Conservation (phyloP, 2,797 vertebrate genomes). For the Kryptolebias ocellatus region DNA sequence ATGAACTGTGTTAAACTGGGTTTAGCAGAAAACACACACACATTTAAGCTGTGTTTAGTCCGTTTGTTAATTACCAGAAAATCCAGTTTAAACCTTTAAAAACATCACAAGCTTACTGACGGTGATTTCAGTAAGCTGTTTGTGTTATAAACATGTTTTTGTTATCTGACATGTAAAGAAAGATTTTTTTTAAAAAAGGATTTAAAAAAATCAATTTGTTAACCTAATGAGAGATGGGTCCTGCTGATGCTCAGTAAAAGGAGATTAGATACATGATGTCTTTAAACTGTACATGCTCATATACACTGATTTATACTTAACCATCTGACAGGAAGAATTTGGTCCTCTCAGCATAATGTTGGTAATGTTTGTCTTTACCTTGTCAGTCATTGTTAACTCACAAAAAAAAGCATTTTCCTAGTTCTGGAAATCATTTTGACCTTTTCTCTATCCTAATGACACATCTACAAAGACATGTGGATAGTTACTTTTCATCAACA, state of each 20-base stretch:
- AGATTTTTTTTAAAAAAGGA: not conserved
- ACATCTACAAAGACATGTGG: slow-evolving; percentile 69
- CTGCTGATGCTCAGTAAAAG: slow-evolving; percentile 41
- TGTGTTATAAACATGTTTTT: slow-evolving; percentile 25
- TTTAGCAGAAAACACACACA: slow-evolving; percentile 27
- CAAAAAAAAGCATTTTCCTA: slow-evolving; percentile 27
- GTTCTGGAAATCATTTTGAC: slow-evolving; percentile 31
- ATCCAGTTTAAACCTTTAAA: slow-evolving; percentile 17
- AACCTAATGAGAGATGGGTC: slow-evolving; percentile 14
- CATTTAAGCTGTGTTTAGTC: slow-evolving; percentile 20
- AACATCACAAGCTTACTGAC: slow-evolving; percentile 4
- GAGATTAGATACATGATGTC: slow-evolving; percentile 65
- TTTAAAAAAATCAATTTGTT: slow-evolving; percentile 11
- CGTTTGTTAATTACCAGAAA: slow-evolving; percentile 29
- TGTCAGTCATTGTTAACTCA: slow-evolving; percentile 40
- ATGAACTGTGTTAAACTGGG: slow-evolving; percentile 4
- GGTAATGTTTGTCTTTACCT: slow-evolving; percentile 30
- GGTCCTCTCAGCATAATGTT: slow-evolving; percentile 63
- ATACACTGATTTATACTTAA: slow-evolving; percentile 63
- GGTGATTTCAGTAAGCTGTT: not conserved
- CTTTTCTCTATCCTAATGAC: slow-evolving; percentile 56
- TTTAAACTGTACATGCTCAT: slow-evolving; percentile 71
- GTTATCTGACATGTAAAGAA: slow-evolving; percentile 31
- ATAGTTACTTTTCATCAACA: slow-evolving; percentile 60
- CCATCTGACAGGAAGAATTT: slow-evolving; percentile 67